Conservation (phyloP, 2,888 invertebrate genomes). For the Panopea generosa region DNA sequence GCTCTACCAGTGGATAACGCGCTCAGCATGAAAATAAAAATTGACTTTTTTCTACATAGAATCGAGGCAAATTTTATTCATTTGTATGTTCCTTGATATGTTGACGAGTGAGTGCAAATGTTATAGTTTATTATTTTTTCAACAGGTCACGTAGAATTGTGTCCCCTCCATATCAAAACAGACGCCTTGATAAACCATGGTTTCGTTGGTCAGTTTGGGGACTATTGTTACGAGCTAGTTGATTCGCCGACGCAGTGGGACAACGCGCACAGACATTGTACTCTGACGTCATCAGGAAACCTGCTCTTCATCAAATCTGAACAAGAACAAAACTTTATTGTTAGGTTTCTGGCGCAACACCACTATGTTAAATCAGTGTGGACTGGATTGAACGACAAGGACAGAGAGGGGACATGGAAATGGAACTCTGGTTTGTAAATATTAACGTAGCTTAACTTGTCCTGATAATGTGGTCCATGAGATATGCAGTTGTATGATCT, state of each 20-base stretch:
- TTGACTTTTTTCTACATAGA: too few relatives aligned
- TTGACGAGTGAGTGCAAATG: too few relatives aligned
- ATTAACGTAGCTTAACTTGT: too few relatives aligned
- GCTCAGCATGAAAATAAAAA: too few relatives aligned
- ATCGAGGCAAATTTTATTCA: too few relatives aligned
- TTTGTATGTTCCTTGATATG: too few relatives aligned
- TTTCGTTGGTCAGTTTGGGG: constrained; percentile 7
- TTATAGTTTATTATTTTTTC: too few relatives aligned
- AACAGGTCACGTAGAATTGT: not conserved
- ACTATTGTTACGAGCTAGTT: constrained; percentile 3
- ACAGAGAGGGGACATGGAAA: not conserved
- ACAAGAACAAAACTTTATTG: not conserved
- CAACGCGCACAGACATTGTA: not conserved
- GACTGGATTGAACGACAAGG: constrained; percentile 7
- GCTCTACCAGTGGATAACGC: too few relatives aligned
- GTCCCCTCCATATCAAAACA: not conserved
- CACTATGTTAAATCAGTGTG: constrained; percentile 1
- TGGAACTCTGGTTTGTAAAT: not conserved
- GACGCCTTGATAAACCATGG: not conserved
- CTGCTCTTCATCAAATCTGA: not conserved
- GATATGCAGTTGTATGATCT: too few relatives aligned
- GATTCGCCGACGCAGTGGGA: not conserved
- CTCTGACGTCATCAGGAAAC: not conserved
- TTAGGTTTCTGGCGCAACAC: not conserved
- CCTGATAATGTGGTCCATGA: too few relatives aligned